Percentiles rank a stretch among this genome's conserved stretches.
Conservation (phyloP, 2,888 invertebrate species). For the Meloe dianella region DNA sequence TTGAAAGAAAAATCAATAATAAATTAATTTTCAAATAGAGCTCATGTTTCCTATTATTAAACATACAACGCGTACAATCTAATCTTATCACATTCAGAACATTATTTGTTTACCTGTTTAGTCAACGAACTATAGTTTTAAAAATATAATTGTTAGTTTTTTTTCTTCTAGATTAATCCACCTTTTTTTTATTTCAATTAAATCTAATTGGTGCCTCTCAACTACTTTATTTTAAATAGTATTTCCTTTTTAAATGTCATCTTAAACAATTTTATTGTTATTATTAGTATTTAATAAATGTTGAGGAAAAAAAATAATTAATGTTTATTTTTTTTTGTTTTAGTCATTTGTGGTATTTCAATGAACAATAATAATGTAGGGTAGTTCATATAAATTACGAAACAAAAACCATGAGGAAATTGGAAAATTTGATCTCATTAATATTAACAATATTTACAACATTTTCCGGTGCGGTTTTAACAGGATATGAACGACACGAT, state of each 20-base stretch:
- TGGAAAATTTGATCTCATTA: neutral
- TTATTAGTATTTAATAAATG: too few relatives aligned
- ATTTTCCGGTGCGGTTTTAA: conserved; percentile 29
- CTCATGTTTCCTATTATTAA: neutral
- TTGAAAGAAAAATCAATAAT: neutral
- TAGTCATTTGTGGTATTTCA: neutral
- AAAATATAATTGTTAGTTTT: neutral
- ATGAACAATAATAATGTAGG: conserved; percentile 19
- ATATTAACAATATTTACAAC: conserved; percentile 24
- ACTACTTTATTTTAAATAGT: conserved; percentile 18
- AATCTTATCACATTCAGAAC: conserved; percentile 4
- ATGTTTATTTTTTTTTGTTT: neutral
- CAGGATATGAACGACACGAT: conserved; percentile 38
- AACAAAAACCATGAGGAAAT: conserved; percentile 13
- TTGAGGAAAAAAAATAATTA: too few relatives aligned
- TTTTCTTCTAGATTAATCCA: neutral
- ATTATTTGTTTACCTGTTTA: conserved; percentile 8
- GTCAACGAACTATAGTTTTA: neutral
- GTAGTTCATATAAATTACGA: conserved; percentile 26
- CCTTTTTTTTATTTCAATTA: neutral
- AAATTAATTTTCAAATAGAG: neutral
- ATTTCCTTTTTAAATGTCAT: conserved; percentile 23
- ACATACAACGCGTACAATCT: neutral
- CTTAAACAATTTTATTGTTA: neutral
- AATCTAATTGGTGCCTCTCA: neutral